Base-by-base conservation (phyloP, 1,140 invertebrate species). In the Andrena cerasifolii region DNA sequence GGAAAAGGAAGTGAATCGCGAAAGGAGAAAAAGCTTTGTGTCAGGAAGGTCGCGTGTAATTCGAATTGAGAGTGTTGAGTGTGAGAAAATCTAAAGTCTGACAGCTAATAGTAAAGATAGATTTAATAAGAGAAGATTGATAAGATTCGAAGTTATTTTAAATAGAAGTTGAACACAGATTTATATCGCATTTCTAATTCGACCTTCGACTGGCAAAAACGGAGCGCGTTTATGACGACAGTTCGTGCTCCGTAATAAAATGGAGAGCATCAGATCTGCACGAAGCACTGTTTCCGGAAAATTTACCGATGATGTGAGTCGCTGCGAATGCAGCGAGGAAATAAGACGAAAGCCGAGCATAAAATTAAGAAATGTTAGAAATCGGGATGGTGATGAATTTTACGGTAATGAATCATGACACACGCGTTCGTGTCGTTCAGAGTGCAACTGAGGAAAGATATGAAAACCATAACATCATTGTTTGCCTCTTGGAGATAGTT, bases 271-370 rank as follows among this genome's bases (percentile, higher is more conserved):
- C 36, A 21, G 1, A 21, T 70, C 8, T 53, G 31, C 53, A 21
- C 6, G 2, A 36, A 40, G 14, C 4, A 43, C n/a, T 24, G 10
- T 3, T 43, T 14, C 4, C 3, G 26, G 33, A 40, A 70, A 70
- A 68, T 40, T 56, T 14, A 40, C 18, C 18, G 66, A 3, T 28
- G 36, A 24, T 45, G 53, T 70, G 67, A 70, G 28, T 58, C 53
- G 58, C 3, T 70, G 5, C 1, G 18, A 31, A 31, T 6, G n/a
- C 21, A 4, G 2, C n/a, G 14, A 51, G 21, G n/a, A 36, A 67
- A 49, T 12, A n/a, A 36, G 18, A 12, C 28, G 16, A 0, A 43
- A 0, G 0, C 14, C 8, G 18, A 7, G 16, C 10, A 26, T n/a
- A 33, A 53, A 54, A 36, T 31, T 49, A 49, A 26, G 33, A 68